Evolutionary conservation across 1,140 invertebrate species (phyloP).

Genomic region (Leptopilina boulardi): DNA sequence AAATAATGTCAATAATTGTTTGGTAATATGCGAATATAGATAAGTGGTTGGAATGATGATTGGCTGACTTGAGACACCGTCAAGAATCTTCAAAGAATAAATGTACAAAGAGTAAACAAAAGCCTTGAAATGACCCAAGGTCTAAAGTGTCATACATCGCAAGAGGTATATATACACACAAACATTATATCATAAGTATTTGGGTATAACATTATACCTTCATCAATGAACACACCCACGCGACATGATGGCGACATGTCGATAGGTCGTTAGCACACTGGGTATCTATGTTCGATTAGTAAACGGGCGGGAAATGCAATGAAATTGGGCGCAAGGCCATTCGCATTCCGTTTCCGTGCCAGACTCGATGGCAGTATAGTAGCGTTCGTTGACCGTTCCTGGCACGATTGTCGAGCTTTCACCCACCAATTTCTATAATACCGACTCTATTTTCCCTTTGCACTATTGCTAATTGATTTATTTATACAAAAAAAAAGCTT

Average conservation of each 20-base stretch:
- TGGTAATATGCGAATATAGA: background rate
- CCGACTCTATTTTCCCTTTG: slow-evolving; percentile 34
- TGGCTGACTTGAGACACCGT: background rate
- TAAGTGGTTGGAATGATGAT: background rate
- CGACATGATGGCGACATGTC: slow-evolving; percentile 38
- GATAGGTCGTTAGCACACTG: slow-evolving; percentile 30
- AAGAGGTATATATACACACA: background rate
- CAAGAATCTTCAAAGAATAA: slow-evolving; percentile 13
- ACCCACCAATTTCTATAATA: slow-evolving; percentile 33
- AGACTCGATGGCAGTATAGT: slow-evolving; percentile 38
- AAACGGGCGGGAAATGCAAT: slow-evolving; percentile 55
- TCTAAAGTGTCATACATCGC: background rate
- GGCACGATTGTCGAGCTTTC: slow-evolving; percentile 45
- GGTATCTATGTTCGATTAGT: slow-evolving; percentile 45
- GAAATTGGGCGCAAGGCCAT: slow-evolving; percentile 56
- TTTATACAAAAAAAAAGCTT: background rate
- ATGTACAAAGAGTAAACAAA: slow-evolving; percentile 9
- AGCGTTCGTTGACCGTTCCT: slow-evolving; percentile 32
- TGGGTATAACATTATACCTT: no score
- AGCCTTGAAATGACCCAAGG: background rate
- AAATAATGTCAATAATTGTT: slow-evolving; percentile 3
- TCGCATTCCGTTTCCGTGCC: slow-evolving; percentile 51
- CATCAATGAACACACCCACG: slow-evolving; percentile 55
- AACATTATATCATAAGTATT: background rate
- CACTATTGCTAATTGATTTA: slow-evolving; percentile 22